Conservation (phyloP, 2,888 invertebrate genomes). For the Agriopis leucophaearia region DNA sequence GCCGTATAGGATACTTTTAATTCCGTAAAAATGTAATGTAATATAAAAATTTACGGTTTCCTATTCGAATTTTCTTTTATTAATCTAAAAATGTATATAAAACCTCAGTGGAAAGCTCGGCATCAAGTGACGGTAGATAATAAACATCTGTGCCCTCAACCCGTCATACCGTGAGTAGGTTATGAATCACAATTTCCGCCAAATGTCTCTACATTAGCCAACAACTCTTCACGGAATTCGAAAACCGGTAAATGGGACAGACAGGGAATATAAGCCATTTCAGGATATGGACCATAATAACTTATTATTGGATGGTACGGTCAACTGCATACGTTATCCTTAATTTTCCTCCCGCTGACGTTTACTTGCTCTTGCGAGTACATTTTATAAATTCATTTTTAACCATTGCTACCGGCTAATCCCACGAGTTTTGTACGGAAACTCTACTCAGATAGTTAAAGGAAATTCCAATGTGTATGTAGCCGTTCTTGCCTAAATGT, state of each 20-base stretch:
- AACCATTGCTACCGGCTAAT: too few species aligned
- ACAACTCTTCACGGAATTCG: conserved; percentile 23
- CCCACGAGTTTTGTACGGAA: neutral
- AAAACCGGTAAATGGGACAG: neutral
- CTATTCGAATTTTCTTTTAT: too few species aligned
- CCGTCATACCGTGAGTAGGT: conserved; percentile 4
- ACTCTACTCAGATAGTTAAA: neutral
- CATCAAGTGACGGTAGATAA: neutral
- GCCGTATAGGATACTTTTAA: too few species aligned
- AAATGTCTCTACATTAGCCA: conserved; percentile 9
- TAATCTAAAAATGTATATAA: too few species aligned
- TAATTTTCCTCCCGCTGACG: neutral
- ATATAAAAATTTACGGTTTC: too few species aligned
- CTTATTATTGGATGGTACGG: neutral
- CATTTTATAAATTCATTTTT: too few species aligned
- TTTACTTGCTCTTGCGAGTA: too few species aligned
- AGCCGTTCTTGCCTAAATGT: neutral
- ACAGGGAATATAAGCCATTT: conserved; percentile 13
- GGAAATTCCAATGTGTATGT: neutral
- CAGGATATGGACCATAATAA: neutral
- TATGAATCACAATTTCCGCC: conserved; percentile 25
- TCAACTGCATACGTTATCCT: neutral
- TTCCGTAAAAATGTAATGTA: too few species aligned
- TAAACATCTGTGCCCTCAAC: conserved; percentile 20
- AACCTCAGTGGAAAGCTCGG: too few species aligned